Evolutionary conservation across 2,797 vertebrate species (phyloP), one percentile per base, ranked within the genome.

Genomic region (Todus mexicanus): DNA sequence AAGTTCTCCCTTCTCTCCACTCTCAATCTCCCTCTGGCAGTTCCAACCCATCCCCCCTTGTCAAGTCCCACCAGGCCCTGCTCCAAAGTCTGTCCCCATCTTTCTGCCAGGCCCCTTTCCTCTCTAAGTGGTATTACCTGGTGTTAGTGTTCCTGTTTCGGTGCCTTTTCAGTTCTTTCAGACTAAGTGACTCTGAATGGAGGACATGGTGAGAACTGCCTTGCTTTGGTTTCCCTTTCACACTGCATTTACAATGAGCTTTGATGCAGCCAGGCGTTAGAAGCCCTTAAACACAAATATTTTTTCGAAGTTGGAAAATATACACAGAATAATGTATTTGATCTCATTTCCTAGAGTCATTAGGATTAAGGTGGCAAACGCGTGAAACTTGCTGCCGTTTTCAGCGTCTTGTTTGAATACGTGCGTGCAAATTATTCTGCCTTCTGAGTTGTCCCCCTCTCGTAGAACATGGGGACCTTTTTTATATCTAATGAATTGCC

Each of bases 401-500:
- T 9, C 26, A 79, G 12, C 10, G 8, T 84, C 50, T 90, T 18
- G 23, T 59, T 57, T 40, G 15, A 47, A 45, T 70, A 19, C 6
- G 5, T n/a, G 14, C 12, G 56, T 38, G 91, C 56, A 27, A 38
- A 35, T 93, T 59, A 53, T 88, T 80, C 92, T 70, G 61, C 94
- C 93, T 96, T 87, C 84, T n/a, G 14, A 93, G 11, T 95, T 54
- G 80, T 73, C 72, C 40, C 48, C 57, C 14, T 29, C 82, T 40
- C 42, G 66, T 66, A 51, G 25, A 63, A 74, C 19, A 8, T 48
- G 51, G 48, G 69, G 71, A 76, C 89, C 84, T 93, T 86, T 84
- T 48, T 70, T 86, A 40, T 76, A 22, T 12, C 8, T 14, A 75
- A 91, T 47, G 77, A 96, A 78, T 47, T 64, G n/a, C 59, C 57